Base-by-base conservation (phyloP, 1,140 invertebrate genomes). In the Drosophila rhopaloa region DNA sequence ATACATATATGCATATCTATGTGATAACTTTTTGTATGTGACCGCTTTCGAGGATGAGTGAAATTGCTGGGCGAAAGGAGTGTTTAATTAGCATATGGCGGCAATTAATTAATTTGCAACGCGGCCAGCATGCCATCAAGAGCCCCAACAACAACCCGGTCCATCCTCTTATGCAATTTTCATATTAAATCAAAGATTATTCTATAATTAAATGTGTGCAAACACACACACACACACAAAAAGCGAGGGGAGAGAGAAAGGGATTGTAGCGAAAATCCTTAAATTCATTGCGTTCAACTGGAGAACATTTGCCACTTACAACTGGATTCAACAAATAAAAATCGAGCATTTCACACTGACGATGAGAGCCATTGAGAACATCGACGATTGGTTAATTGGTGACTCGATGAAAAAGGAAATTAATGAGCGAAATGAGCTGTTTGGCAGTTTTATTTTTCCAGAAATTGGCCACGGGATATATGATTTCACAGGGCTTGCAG, bases 91-190 rank as follows among this genome's bases (percentile, higher is more conserved):
- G 81, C 81, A 83, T 84, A 83, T 84, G 81, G 65, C 77, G 58
- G 81, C 81, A 84, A 83, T 83, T 83, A 84, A 83, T 83, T 83
- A 83, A 83, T 83, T 83, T 84, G 65, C 75, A 79, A 79, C 68
- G 60, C 62, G 61, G 16, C 61, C 41, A 55, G 8, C 62, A 29
- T 7, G 10, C 66, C 35, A 51, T 24, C 37, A 6, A 32, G 5
- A 7, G n/a, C 51, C 5, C 43, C 43, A 44, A n/a, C 19, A 27
- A n/a, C 13, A 16, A 14, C 48, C 8, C 0, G 4, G 8, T 8
- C 51, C 44, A 14, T 11, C 35, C 37, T 19, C 48, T 66, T 53
- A 74, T 74, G 61, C 62, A 74, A 78, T 78, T 83, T 79, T 83
- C 70, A 83, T 70, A 79, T 75, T 81, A 62, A 81, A 81, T 81